Conservation (phyloP, 2,888 invertebrate genomes). For the Zaprionus lineosus region DNA sequence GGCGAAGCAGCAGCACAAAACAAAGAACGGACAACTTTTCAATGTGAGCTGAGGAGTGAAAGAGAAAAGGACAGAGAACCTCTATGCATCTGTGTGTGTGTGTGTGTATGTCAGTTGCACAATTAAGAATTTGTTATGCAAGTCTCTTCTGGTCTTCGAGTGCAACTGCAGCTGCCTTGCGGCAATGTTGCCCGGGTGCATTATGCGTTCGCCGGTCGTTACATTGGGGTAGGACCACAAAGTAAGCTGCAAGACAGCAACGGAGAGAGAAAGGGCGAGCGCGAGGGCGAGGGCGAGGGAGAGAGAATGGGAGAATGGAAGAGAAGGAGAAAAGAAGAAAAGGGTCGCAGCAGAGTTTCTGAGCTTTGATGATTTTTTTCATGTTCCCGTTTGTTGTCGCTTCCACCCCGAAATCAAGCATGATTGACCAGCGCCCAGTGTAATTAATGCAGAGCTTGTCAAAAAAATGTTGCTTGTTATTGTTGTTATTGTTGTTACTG, state of each 20-base stretch:
- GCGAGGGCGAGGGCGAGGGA: constrained; percentile 4
- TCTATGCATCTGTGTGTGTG: too few species aligned
- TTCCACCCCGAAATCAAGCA: constrained; percentile 18
- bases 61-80: constrained; percentile 6
- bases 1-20: constrained; percentile 49
- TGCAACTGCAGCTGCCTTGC: constrained; percentile 44
- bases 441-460: constrained; percentile 46
- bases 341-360: too few species aligned
- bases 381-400: neutral
- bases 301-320: neutral
- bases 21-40: constrained; percentile 52
- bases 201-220: constrained; percentile 40
- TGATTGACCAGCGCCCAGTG: constrained; percentile 46
- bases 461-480: constrained; percentile 22
- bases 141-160: constrained; percentile 53
- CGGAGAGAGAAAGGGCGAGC: neutral
- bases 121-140: constrained; percentile 78
- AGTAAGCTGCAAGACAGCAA: neutral
- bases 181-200: constrained; percentile 49
- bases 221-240: constrained; percentile 63
- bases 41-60: constrained; percentile 25
- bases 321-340: too few species aligned
- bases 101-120: constrained; percentile 56
- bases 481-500: constrained; percentile 8
- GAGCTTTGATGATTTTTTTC: constrained; percentile 31